Evolutionary conservation across 2,888 invertebrate genomes (phyloP), one percentile per base, ranked within the genome.

Genomic region (Cheilosia vernalis): DNA sequence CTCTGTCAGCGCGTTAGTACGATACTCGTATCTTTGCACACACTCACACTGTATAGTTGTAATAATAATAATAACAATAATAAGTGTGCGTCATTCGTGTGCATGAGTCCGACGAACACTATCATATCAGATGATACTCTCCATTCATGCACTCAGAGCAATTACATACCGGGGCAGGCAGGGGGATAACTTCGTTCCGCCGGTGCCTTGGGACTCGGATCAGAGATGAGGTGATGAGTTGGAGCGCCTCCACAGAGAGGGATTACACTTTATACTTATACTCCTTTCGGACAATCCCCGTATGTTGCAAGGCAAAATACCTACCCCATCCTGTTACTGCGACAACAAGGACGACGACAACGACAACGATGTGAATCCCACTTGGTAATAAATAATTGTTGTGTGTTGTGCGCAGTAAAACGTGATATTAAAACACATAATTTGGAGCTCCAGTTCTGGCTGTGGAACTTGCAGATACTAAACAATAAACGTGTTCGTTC

Each of bases 341-440:
- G 47, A 47, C 69, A 42, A 61, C 61, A 47, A 58, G 19, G 10
- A 60, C 37, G 37, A 69, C 44, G 33, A 33, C 33, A 33, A 49
- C 44, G 33, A 33, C 33, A 33, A 49, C 51, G 53, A 76, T 60
- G 78, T 63, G 73, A 79, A 73, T 83, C 78, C 73, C 63, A 79
- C 78, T 83, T 79, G 69, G 67, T 69, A 73, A 84, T 79, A 84
- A 79, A 84, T 84, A 84, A 84, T 79, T 86, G 81, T 81, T 81
- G 77, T 72, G 72, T 85, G 73, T 64, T 73, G 66, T 81, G 58
- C 61, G 82, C 87, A 67, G 85, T 84, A 87, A 87, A 86, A 85
- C 83, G 87, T 87, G 83, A 87, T 87, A 87, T 87, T 87, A 87
- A 87, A 87, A 87, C 85, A 85, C 87, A 87, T 87, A 87, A 86